A percentile compares a stretch with the other conserved stretches of the same genome.
Evolutionary conservation across 2,113 vertebrate genomes (phyloP).

Genomic region (Dryoscopus gambensis): DNA sequence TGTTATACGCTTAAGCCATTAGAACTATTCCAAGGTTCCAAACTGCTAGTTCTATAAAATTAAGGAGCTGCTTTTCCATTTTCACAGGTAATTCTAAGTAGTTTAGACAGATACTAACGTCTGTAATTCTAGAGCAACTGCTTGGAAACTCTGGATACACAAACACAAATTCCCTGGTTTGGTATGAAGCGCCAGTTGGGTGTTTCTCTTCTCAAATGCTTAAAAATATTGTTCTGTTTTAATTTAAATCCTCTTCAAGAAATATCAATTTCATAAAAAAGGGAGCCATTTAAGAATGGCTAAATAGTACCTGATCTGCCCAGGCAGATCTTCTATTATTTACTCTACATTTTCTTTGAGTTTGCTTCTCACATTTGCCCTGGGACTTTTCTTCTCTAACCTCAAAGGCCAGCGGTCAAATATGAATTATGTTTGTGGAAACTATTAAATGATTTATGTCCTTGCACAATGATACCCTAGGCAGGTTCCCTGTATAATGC

Average conservation of each 20-base stretch:
- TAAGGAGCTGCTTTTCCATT: background rate
- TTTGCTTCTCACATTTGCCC: background rate
- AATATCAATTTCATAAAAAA: background rate
- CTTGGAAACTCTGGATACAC: background rate
- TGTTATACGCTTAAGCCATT: background rate
- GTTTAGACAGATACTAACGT: background rate
- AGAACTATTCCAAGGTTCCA: background rate
- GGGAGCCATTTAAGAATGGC: background rate
- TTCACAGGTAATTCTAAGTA: background rate
- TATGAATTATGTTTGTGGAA: slow-evolving; percentile 11
- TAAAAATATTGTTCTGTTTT: background rate
- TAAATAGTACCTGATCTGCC: background rate
- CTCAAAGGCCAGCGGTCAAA: background rate
- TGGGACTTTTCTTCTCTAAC: background rate
- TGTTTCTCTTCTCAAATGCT: background rate
- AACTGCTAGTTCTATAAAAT: background rate
- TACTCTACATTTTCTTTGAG: background rate
- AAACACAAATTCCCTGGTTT: background rate
- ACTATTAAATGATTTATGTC: background rate
- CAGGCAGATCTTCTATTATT: background rate
- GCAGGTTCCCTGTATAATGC: background rate
- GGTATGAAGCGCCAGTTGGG: background rate
- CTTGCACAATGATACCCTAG: background rate
- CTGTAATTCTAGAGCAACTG: background rate
- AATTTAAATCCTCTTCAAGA: background rate